Base-by-base conservation (phyloP, 2,797 vertebrate species). In the Neosilurus mollespiculum region DNA sequence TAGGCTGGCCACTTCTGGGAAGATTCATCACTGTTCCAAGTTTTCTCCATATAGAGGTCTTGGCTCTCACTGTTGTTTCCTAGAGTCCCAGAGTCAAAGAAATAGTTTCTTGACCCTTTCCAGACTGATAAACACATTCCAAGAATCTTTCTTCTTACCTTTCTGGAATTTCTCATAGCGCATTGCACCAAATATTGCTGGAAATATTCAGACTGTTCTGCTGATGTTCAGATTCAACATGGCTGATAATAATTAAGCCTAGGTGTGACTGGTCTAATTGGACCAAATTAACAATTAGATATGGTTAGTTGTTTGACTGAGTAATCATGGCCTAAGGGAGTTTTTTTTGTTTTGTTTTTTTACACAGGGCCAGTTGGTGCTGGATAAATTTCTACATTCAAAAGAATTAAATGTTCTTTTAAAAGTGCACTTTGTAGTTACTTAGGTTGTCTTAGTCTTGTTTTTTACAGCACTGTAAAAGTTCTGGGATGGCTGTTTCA, bases 1-100 rank as follows among this genome's bases (percentile, higher is more conserved):
- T 59, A 76, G 22, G 72, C 72, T 64, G 76, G 76, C 9, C 76
- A 49, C 11, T 78, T 78, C 58, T 49, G 22, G 59, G 59, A 78
- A 78, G 12, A 64, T 64, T 78, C n/a, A 51, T 0, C 37, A 49
- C 76, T 26, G 15, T 64, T 78, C 59, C 75, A 78, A 61, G 12
- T 49, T 76, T 78, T 62, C 76, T 78, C 59, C 22, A 78, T 10
- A 64, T 49, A 37, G 34, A 64, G 61, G 49, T 78, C 51, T 61
- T 18, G 30, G 34, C 59, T 62, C 22, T 26, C 9, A 20, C 37
- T 64, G 3, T 59, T 6, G 18, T 14, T 37, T 11, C 1, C 24
- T 54, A n/a, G 18, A 37, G 5, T 34, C 54, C 26, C 26, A 18
- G 26, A 20, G 53, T 26, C 54, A 54, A 4, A 53, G 70, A n/a